phyloP scores from a whole-genome alignment of 2,113 vertebrate species.

The Tringa solitaria region DNA sequence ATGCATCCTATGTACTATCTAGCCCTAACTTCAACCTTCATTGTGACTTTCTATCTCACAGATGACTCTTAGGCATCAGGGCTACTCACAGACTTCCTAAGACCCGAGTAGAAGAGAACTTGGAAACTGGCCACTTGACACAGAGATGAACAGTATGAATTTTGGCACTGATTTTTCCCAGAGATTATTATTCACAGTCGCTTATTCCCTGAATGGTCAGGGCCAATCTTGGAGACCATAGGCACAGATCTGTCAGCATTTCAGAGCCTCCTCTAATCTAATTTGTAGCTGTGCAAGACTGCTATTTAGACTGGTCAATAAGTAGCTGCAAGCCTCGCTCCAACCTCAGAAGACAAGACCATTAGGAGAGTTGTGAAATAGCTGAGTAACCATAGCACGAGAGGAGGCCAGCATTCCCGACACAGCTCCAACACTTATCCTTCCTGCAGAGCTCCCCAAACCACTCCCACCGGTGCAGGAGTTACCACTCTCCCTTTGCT shows the following conservation, averaged over 20 bases:
- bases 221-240: neutral
- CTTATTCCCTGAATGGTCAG: neutral
- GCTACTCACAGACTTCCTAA: neutral
- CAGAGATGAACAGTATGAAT: neutral
- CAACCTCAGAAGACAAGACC: neutral
- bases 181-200: neutral
- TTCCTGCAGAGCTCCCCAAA: conserved; percentile 30
- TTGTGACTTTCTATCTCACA: neutral
- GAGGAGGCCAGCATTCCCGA: neutral
- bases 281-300: neutral
- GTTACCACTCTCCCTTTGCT: neutral
- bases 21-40: neutral
- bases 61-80: neutral
- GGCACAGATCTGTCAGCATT: conserved; percentile 8
- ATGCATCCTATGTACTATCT: neutral
- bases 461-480: neutral
- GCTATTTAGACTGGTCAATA: neutral
- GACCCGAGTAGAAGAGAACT: neutral
- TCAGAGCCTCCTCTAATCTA: neutral
- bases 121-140: neutral
- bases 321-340: neutral
- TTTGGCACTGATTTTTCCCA: neutral
- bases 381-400: neutral
- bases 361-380: neutral
- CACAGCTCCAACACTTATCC: neutral